Percentiles rank a stretch among this genome's conserved stretches.
These are phyloP conservation scores for Acleris sparsana DNA, from an alignment of 2,888 invertebrate species.

Conservation along the genomic window DNA sequence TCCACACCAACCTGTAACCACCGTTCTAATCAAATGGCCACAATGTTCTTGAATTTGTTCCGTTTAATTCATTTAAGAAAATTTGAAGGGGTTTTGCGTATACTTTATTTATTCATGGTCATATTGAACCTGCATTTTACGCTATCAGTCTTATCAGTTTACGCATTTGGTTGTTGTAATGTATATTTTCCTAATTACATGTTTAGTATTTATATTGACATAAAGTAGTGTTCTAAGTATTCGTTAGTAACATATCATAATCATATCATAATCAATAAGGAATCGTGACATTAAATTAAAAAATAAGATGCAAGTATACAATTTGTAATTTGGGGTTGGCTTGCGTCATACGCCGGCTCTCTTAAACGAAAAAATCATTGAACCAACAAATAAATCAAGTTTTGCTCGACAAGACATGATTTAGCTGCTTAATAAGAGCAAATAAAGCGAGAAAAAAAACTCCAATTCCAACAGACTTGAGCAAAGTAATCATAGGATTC, in stretches of 20 bases:
- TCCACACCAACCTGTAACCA: conserved; percentile 73
- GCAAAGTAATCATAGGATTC: conserved; percentile 1
- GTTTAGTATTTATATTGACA: no score
- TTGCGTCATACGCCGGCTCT: conserved; percentile 27
- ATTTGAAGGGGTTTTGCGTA: neutral
- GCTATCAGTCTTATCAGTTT: no score
- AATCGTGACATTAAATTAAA: no score
- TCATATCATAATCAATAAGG: no score
- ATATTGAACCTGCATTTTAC: no score
- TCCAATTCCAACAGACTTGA: conserved; percentile 39
- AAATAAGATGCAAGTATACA: no score
- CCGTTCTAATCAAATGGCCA: conserved; percentile 67
- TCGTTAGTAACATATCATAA: no score
- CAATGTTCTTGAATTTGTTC: conserved; percentile 41
- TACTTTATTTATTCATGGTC: no score
- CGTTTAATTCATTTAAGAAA: neutral
- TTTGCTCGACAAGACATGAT: neutral
- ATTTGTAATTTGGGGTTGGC: neutral
- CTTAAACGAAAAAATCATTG: conserved; percentile 2
- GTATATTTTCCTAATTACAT: no score
- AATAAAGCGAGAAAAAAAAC: conserved; percentile 4
- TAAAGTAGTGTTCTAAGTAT: no score
- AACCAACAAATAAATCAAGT: neutral
- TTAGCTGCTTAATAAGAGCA: neutral
- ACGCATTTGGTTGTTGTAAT: no score